Conservation (phyloP, 2,113 vertebrate genomes). For the Neotragus pygmaeus region DNA sequence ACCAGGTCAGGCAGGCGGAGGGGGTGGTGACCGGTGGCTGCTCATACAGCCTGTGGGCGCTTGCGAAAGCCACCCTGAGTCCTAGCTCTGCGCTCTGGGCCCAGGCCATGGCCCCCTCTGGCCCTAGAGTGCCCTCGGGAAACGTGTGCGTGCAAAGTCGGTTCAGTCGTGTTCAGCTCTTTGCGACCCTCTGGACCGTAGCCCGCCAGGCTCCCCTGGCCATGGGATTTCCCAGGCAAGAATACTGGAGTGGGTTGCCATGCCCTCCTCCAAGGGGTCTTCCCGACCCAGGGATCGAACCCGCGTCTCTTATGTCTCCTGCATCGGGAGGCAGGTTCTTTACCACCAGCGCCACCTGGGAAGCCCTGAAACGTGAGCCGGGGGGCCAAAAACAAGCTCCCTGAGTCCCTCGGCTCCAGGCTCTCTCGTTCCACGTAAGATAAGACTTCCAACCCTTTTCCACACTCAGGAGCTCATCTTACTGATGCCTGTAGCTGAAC, state of each 20-base stretch:
- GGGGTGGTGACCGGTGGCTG: background rate
- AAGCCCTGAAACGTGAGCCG: background rate
- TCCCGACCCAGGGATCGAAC: background rate
- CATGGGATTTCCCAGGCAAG: background rate
- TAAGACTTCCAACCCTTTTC: background rate
- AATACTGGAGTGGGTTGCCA: background rate
- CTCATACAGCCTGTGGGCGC: background rate
- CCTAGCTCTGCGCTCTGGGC: background rate
- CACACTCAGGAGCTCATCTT: too few species aligned
- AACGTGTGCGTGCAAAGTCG: background rate
- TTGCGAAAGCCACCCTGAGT: background rate
- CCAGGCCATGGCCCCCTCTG: background rate
- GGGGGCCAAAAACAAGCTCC: background rate
- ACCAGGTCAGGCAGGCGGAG: background rate
- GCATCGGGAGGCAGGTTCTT: background rate
- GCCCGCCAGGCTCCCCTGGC: background rate
- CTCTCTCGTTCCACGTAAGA: background rate
- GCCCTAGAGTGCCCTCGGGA: background rate
- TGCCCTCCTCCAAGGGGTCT: background rate
- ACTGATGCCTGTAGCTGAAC: rapidly evolving
- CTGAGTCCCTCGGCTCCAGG: background rate
- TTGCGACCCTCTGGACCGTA: background rate
- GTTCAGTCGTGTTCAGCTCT: background rate
- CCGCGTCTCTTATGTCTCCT: rapidly evolving
- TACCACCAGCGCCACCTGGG: background rate